phyloP scores from a whole-genome alignment of 2,888 invertebrate genomes.

The Alsophila aescularia region DNA sequence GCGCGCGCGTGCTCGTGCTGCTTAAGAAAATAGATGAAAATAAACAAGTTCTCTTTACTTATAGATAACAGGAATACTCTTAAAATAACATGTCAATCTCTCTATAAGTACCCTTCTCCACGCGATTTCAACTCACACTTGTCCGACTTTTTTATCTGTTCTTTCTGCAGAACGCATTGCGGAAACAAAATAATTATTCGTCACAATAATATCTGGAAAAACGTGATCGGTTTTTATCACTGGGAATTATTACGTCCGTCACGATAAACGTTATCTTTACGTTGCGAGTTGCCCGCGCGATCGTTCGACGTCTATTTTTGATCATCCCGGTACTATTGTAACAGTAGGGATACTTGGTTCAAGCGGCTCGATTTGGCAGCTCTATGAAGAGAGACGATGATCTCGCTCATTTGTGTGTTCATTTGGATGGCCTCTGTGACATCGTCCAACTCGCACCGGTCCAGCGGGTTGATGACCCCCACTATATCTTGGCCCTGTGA shows the following conservation, averaged over 20 bases:
- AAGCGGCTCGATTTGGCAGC: neutral
- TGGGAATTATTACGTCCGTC: slow-evolving; percentile 36
- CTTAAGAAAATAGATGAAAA: too few relatives aligned
- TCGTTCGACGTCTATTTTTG: slow-evolving; percentile 61
- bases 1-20: too few relatives aligned
- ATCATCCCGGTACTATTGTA: slow-evolving; percentile 13
- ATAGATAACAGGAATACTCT: too few relatives aligned
- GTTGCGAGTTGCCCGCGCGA: slow-evolving; percentile 51
- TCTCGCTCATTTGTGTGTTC: too few relatives aligned
- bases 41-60: too few relatives aligned
- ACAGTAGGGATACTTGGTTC: slow-evolving; percentile 15
- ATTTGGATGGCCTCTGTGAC: too few relatives aligned
- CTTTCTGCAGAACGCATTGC: slow-evolving; percentile 20
- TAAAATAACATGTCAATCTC: too few relatives aligned
- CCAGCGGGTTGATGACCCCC: too few relatives aligned
- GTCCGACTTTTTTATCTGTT: neutral
- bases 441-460: too few relatives aligned
- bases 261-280: slow-evolving; percentile 59
- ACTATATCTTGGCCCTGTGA: too few relatives aligned
- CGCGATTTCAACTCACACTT: too few relatives aligned
- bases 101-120: too few relatives aligned
- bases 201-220: slow-evolving; percentile 17
- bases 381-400: neutral
- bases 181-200: slow-evolving; percentile 17
- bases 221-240: slow-evolving; percentile 34